Percentiles rank a stretch among this genome's conserved stretches.
Evolutionary conservation across 2,888 invertebrate species (phyloP).

Genomic region (Psylliodes chrysocephalus): DNA sequence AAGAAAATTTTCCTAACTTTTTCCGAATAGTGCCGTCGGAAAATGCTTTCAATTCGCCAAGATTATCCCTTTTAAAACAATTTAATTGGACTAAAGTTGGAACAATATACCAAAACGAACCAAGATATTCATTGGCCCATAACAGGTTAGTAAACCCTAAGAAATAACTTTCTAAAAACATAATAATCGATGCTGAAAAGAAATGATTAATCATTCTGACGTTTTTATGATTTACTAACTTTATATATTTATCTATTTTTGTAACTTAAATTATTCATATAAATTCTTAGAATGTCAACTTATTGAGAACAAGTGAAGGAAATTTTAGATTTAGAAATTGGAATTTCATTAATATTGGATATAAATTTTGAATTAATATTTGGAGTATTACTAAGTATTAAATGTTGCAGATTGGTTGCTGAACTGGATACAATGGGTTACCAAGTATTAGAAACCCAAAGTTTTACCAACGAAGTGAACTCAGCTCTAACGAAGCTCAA

Average conservation of each 20-base stretch:
- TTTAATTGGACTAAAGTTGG: conserved; percentile 99
- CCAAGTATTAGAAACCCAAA: conserved; percentile 88
- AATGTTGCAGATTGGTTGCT: conserved; percentile 74
- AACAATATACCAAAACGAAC: conserved; percentile 96
- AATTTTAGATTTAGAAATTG: no score
- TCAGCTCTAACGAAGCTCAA: conserved; percentile 82
- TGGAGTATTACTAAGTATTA: no score
- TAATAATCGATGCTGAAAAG: no score
- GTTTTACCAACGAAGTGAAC: conserved; percentile 89
- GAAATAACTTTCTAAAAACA: no score
- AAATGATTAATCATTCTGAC: no score
- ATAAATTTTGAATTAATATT: no score
- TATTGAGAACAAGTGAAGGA: no score
- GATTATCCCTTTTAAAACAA: conserved; percentile 85
- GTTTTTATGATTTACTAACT: no score
- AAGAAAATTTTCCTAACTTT: conserved; percentile 94
- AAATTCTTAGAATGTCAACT: no score
- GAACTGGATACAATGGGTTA: conserved; percentile 85
- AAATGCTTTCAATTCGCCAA: conserved; percentile 93
- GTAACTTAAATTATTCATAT: no score
- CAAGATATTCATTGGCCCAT: conserved; percentile 82
- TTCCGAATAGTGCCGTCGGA: conserved; percentile 97
- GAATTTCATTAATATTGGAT: no score
- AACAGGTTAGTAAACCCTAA: conserved; percentile 71
- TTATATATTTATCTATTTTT: not conserved